These are phyloP conservation scores for Sarcophaga caerulescens DNA, from an alignment of 2,888 invertebrate species.

Conservation along the genomic window DNA sequence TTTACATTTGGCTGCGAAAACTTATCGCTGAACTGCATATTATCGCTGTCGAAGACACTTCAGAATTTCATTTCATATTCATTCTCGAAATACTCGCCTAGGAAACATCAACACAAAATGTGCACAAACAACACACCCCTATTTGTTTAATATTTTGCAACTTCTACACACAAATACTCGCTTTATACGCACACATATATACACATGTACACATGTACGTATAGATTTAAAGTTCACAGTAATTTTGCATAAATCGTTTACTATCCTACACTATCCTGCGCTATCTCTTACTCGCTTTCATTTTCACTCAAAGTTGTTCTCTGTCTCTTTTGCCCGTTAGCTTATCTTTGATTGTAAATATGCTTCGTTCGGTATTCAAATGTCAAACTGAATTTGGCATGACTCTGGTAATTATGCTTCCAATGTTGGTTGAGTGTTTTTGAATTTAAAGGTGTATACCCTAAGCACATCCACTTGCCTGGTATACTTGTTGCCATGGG, in stretches of 20 bases:
- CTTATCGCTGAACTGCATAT: slow-evolving; percentile 34
- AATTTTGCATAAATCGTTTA: slow-evolving; percentile 26
- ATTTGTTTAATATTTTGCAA: background rate
- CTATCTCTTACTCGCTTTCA: too few species aligned
- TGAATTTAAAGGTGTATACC: background rate
- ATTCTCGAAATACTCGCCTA: background rate
- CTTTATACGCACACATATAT: background rate
- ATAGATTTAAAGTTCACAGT: slow-evolving; percentile 19
- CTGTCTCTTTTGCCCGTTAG: background rate
- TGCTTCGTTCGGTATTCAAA: slow-evolving; percentile 33
- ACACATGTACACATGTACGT: background rate
- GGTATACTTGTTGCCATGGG: too few species aligned
- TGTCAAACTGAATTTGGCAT: slow-evolving; percentile 53
- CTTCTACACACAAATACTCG: background rate
- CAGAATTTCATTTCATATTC: slow-evolving; percentile 25
- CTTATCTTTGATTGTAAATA: slow-evolving; percentile 38
- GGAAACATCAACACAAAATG: too few species aligned
- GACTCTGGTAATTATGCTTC: slow-evolving; percentile 48
- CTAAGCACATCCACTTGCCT: too few species aligned
- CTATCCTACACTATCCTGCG: background rate
- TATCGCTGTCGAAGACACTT: slow-evolving; percentile 38
- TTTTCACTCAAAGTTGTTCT: too few species aligned
- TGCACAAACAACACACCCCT: background rate
- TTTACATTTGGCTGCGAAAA: slow-evolving; percentile 9
- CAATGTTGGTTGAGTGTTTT: slow-evolving; percentile 12